Evolutionary conservation across 2,888 invertebrate species (phyloP).

Genomic region (Acleris holmiana): DNA sequence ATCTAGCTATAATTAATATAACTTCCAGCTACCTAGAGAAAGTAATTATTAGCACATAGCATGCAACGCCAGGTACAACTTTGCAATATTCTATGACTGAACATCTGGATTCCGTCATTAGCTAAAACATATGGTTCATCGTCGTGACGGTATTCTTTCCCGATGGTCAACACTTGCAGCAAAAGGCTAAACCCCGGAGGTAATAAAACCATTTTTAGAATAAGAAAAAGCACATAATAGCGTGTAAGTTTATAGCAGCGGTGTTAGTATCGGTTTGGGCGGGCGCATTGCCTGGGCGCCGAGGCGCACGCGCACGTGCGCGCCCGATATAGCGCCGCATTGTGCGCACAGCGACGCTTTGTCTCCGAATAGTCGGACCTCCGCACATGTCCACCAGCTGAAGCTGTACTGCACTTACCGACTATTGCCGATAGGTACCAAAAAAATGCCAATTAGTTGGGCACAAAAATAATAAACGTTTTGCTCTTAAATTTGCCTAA

Average conservation of each 20-base stretch:
- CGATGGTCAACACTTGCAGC: conserved; percentile 7
- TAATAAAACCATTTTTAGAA: conserved; percentile 37
- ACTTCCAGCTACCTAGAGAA: no score
- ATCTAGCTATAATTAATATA: no score
- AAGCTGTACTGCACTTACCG: conserved; percentile 4
- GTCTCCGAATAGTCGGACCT: conserved; percentile 56
- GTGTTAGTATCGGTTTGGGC: conserved; percentile 51
- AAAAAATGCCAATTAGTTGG: not conserved
- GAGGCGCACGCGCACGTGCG: conserved; percentile 49
- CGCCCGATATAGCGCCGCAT: conserved; percentile 49
- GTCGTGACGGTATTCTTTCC: no score
- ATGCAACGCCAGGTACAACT: no score
- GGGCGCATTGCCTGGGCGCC: conserved; percentile 64
- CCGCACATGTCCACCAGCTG: conserved; percentile 34
- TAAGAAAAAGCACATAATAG: conserved; percentile 34
- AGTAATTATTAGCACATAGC: no score
- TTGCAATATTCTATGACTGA: no score
- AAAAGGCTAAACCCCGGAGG: conserved; percentile 28
- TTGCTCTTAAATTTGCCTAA: not conserved
- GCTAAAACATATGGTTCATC: no score
- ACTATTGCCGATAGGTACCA: not conserved
- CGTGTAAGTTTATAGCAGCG: conserved; percentile 34
- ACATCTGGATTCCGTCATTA: no score
- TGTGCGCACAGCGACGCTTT: conserved; percentile 56
- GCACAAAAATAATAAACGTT: not conserved